Percentiles rank a stretch among this genome's conserved stretches.
These are phyloP conservation scores for Trachurus trachurus DNA, from an alignment of 2,797 vertebrate genomes.

Conservation along the genomic window DNA sequence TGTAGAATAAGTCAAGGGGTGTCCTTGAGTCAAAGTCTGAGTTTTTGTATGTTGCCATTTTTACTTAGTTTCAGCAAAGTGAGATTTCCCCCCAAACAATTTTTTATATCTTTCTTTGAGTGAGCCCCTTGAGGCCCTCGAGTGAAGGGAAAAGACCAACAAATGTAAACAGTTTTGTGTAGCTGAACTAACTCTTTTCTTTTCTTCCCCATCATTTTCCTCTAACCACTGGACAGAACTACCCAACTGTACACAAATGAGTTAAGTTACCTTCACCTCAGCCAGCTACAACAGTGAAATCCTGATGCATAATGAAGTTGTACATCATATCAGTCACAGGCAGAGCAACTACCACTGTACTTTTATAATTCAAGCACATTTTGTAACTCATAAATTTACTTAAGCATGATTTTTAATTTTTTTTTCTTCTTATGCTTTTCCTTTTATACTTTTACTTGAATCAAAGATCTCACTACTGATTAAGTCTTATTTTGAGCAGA, in stretches of 20 bases:
- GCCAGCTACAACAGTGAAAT: neutral
- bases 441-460: neutral
- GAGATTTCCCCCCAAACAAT: too few relatives aligned
- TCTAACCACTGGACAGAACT: too few relatives aligned
- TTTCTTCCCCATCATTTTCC: neutral
- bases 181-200: neutral
- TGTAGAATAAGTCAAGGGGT: too few relatives aligned
- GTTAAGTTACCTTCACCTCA: neutral
- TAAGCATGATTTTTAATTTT: too few relatives aligned
- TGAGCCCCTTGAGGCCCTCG: too few relatives aligned
- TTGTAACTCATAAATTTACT: neutral
- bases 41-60: neutral
- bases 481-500: constrained; percentile 15
- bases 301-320: too few relatives aligned
- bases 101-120: too few relatives aligned
- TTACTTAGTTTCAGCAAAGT: neutral
- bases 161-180: neutral
- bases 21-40: neutral
- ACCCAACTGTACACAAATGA: too few relatives aligned
- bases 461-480: neutral
- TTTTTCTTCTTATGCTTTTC: too few relatives aligned
- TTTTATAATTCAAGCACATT: too few relatives aligned
- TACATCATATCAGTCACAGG: too few relatives aligned
- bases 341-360: too few relatives aligned
- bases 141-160: neutral